phyloP scores from a whole-genome alignment of 92 coral and sea anemone species.

The Heliopora coerulea region DNA sequence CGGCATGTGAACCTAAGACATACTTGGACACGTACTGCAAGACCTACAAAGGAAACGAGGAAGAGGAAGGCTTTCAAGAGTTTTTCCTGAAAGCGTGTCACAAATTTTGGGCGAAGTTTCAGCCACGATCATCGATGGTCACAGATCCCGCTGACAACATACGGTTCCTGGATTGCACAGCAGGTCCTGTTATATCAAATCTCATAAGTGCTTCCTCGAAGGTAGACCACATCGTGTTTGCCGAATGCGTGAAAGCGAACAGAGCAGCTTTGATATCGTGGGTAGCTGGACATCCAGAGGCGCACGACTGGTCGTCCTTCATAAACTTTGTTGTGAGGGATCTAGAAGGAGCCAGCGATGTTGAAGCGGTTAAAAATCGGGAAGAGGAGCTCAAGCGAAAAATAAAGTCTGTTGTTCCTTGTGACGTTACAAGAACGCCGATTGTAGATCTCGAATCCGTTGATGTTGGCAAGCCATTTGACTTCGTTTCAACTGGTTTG shows the following conservation, averaged over 20 bases:
- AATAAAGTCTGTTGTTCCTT: slow-evolving; percentile 38
- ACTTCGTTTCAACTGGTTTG: background rate
- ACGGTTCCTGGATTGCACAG: slow-evolving; percentile 50
- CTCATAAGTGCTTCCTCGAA: slow-evolving; percentile 50
- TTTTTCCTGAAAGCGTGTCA: background rate
- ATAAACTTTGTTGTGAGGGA: slow-evolving; percentile 42
- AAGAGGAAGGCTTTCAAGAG: background rate
- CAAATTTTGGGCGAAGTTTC: slow-evolving; percentile 1
- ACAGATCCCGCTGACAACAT: background rate
- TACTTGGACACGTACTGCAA: background rate
- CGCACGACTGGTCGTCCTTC: slow-evolving; percentile 46
- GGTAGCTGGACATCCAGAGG: slow-evolving; percentile 9
- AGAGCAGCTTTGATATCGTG: slow-evolving; percentile 46
- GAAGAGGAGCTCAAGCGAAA: slow-evolving; percentile 48
- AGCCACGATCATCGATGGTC: too few species aligned
- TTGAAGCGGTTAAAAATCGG: slow-evolving; percentile 18
- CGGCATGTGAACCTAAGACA: slow-evolving; percentile 7
- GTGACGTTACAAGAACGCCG: slow-evolving; percentile 29
- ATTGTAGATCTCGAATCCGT: too few species aligned
- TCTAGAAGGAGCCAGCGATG: slow-evolving; percentile 38
- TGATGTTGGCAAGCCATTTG: slow-evolving; percentile 15
- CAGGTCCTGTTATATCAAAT: slow-evolving; percentile 43
- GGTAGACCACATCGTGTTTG: slow-evolving; percentile 46
- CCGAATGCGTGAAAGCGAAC: slow-evolving; percentile 48
- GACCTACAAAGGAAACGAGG: background rate